Conservation (phyloP, 2,888 invertebrate species). For the Linnaemya tessellans region DNA sequence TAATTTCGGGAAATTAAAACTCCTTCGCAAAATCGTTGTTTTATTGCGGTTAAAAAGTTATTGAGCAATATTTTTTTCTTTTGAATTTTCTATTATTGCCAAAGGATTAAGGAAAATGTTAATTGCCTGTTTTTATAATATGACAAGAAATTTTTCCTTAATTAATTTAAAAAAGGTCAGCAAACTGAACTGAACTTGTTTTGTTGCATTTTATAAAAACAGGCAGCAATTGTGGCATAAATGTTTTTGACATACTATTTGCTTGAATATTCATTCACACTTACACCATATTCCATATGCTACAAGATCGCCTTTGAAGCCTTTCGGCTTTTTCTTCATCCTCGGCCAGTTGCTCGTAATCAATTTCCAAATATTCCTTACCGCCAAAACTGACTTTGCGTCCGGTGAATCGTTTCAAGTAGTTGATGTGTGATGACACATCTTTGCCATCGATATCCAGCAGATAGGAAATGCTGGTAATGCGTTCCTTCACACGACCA, state of each 20-base stretch:
- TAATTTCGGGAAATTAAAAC: too few relatives aligned
- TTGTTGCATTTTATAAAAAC: too few relatives aligned
- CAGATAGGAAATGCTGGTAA: conserved; percentile 82
- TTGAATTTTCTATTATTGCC: not conserved
- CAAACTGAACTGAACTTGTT: too few relatives aligned
- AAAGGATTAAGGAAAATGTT: not conserved
- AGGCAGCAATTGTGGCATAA: conserved; percentile 1
- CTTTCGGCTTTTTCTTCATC: conserved; percentile 76
- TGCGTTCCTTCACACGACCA: conserved; percentile 80
- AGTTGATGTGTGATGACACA: conserved; percentile 82
- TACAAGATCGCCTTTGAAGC: conserved; percentile 79
- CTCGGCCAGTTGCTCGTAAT: conserved; percentile 82
- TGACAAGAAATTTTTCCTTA: too few relatives aligned
- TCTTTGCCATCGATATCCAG: conserved; percentile 82
- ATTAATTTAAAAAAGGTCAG: too few relatives aligned
- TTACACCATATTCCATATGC: conserved; percentile 83
- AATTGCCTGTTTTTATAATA: too few relatives aligned
- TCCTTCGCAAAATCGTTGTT: too few relatives aligned
- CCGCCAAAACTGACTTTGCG: conserved; percentile 82
- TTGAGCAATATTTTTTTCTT: not conserved
- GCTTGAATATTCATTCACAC: conserved; percentile 26
- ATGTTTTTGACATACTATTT: not conserved
- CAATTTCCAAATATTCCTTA: conserved; percentile 83
- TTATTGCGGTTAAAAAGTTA: too few relatives aligned
- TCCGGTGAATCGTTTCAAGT: conserved; percentile 81